A percentile compares a stretch with the other conserved stretches of the same genome.
Evolutionary conservation across 2,113 vertebrate genomes (phyloP).

Genomic region (Neogobius melanostomus): DNA sequence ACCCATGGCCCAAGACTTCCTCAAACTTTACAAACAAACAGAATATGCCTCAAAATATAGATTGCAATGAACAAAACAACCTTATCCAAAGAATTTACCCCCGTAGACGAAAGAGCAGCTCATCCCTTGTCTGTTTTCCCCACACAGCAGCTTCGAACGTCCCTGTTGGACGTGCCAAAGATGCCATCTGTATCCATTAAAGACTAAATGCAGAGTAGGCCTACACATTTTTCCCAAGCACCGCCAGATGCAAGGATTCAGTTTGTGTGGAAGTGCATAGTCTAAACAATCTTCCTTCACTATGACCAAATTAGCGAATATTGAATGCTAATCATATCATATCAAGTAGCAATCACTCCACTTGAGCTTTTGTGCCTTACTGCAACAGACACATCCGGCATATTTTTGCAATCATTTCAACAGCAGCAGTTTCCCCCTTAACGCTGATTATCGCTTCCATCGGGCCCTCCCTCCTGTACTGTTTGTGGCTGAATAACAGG

Average conservation of each 20-base stretch:
- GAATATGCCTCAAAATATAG: too few species aligned
- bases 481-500: conserved; percentile 22
- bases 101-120: too few species aligned
- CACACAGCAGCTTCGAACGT: too few species aligned
- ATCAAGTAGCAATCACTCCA: conserved; percentile 52
- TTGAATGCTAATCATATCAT: conserved; percentile 49
- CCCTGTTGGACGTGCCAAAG: too few species aligned
- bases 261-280: not conserved
- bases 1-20: too few species aligned
- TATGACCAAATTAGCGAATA: conserved; percentile 17
- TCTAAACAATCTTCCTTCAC: conserved; percentile 12
- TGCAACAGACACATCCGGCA: conserved; percentile 40
- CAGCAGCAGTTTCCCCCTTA: conserved; percentile 26
- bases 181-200: too few species aligned
- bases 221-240: not conserved
- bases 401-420: conserved; percentile 57
- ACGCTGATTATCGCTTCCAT: conserved; percentile 46
- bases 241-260: not conserved
- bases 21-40: too few species aligned
- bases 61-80: too few species aligned
- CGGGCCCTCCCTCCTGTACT: conserved; percentile 33
- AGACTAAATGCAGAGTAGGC: too few species aligned
- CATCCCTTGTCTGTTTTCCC: too few species aligned
- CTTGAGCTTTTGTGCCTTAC: conserved; percentile 28
- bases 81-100: too few species aligned